phyloP scores from a whole-genome alignment of 1,140 invertebrate species.

The Xylocopa sonorina region DNA sequence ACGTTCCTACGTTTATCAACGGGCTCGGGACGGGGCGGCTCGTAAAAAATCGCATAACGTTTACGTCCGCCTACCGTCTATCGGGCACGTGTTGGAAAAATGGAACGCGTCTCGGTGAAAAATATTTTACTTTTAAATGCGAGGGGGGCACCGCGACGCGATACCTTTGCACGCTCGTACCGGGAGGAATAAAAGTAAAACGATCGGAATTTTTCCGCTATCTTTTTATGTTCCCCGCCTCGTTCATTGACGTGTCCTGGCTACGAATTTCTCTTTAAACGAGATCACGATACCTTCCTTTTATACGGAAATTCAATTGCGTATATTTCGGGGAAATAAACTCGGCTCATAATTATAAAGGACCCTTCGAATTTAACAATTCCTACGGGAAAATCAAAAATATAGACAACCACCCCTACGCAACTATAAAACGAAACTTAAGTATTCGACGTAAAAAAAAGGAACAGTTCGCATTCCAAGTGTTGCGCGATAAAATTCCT shows the following conservation, averaged over 20 bases:
- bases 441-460: too few species aligned
- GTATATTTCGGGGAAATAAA: too few species aligned
- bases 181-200: background rate
- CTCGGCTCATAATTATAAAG: too few species aligned
- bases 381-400: too few species aligned
- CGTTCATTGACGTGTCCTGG: too few species aligned
- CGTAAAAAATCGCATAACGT: conserved; percentile 41
- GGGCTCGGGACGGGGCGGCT: background rate
- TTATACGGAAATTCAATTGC: too few species aligned
- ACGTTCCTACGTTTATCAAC: conserved; percentile 32
- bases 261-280: too few species aligned
- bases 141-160: background rate
- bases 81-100: conserved; percentile 40
- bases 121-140: conserved; percentile 2
- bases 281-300: too few species aligned
- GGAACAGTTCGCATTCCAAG: too few species aligned
- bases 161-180: background rate
- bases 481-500: background rate
- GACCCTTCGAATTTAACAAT: too few species aligned
- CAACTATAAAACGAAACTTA: too few species aligned
- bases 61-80: conserved; percentile 22
- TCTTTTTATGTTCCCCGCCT: background rate
- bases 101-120: background rate
- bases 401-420: too few species aligned
- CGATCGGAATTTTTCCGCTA: background rate